These are phyloP conservation scores for Aurelia aurita complex sp. Pacific DNA, from an alignment of 30 jellyfish, hydroid and myxozoan genomes.

Conservation along the genomic window DNA sequence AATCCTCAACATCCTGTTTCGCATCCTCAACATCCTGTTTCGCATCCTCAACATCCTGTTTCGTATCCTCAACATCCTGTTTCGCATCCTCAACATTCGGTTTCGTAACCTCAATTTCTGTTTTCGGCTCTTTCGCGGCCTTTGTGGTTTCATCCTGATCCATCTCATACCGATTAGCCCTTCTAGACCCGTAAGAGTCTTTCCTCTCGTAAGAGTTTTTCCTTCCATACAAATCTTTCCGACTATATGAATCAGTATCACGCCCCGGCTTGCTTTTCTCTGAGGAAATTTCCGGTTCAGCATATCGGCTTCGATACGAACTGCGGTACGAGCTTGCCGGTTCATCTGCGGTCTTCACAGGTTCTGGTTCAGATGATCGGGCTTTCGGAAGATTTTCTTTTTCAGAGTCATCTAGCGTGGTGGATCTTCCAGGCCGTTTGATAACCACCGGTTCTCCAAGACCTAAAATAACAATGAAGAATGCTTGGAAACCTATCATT, in stretches of 20 bases:
- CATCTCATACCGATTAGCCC: neutral
- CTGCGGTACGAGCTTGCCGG: conserved; percentile 21
- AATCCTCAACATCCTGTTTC: conserved; percentile 8
- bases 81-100: conserved; percentile 2
- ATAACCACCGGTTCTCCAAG: conserved; percentile 58
- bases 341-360: conserved; percentile 7
- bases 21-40: neutral
- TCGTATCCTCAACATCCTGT: too few relatives aligned
- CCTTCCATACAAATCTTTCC: conserved; percentile 1
- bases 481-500: too few relatives aligned
- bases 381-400: conserved; percentile 16
- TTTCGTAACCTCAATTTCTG: conserved; percentile 21
- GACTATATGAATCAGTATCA: neutral
- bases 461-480: neutral
- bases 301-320: conserved; percentile 23
- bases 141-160: neutral
- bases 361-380: neutral
- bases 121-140: conserved; percentile 6
- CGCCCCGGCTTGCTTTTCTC: neutral
- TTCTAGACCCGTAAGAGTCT: neutral
- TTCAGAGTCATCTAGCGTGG: conserved; percentile 14
- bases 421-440: conserved; percentile 28
- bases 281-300: neutral
- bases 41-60: conserved; percentile 2
- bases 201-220: conserved; percentile 7